phyloP scores from a whole-genome alignment of 2,113 vertebrate genomes.

The Corydoras maculifer region DNA sequence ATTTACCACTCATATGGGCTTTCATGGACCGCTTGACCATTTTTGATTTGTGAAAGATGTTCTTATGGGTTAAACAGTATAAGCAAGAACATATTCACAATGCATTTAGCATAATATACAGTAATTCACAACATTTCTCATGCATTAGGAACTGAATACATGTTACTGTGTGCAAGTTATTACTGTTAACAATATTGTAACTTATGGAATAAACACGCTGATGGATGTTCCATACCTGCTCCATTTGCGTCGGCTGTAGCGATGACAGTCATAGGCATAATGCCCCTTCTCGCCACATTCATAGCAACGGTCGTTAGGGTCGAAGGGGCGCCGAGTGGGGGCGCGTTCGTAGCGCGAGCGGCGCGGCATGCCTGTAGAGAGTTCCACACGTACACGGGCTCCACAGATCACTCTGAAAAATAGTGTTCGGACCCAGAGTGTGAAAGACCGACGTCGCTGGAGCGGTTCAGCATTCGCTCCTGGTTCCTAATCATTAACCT shows the following conservation, averaged over 20 bases:
- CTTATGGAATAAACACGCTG: too few species aligned
- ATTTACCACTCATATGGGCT: too few species aligned
- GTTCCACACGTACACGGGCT: constrained; percentile 74
- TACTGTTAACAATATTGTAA: too few species aligned
- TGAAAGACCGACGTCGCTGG: too few species aligned
- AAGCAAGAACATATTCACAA: too few species aligned
- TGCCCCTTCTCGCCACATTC: constrained; percentile 86
- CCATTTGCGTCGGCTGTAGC: constrained; percentile 74
- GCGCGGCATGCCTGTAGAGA: constrained; percentile 80
- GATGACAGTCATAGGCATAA: constrained; percentile 84
- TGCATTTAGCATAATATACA: too few species aligned
- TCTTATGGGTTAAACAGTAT: too few species aligned
- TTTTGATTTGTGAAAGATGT: too few species aligned
- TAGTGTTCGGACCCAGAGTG: neutral
- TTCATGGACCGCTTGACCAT: too few species aligned
- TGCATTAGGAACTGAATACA: too few species aligned
- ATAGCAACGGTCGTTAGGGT: constrained; percentile 82
- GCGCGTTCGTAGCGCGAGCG: constrained; percentile 76
- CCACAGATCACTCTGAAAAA: constrained; percentile 71
- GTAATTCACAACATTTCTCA: too few species aligned
- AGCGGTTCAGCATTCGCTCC: neutral
- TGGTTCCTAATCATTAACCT: neutral
- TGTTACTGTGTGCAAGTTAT: too few species aligned
- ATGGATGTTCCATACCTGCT: constrained; percentile 69
- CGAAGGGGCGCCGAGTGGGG: constrained; percentile 76